These are phyloP conservation scores for Chaetogeoica ovagalla DNA, from an alignment of 2,888 invertebrate species.

Conservation along the genomic window DNA sequence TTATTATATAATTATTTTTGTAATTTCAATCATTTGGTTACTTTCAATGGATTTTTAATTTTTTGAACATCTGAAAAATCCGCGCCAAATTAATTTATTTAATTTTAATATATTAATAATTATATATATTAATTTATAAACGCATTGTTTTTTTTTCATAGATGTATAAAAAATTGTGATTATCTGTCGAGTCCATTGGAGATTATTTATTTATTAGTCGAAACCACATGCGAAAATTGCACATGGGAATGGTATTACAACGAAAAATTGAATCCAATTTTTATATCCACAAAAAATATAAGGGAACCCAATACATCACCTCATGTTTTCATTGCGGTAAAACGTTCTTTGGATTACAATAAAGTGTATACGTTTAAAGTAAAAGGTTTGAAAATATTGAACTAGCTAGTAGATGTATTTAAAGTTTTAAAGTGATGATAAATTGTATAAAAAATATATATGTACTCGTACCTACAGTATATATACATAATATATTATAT, in stretches of 20 bases:
- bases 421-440: background rate
- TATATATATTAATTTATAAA: no score
- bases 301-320: conserved; percentile 6
- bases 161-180: conserved; percentile 43
- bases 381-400: conserved; percentile 18
- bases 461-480: no score
- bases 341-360: conserved; percentile 18
- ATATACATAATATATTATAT: no score
- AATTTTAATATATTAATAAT: no score
- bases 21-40: no score
- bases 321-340: conserved; percentile 8
- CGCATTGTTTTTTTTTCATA: background rate
- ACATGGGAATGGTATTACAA: conserved; percentile 39
- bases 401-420: background rate
- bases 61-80: no score
- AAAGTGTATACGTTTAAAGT: conserved; percentile 22
- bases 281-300: background rate
- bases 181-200: conserved; percentile 18
- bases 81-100: background rate
- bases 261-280: background rate
- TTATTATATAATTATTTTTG: background rate
- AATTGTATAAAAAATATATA: no score
- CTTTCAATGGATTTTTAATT: no score
- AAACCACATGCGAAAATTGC: conserved; percentile 17
- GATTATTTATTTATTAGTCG: conserved; percentile 8